Conservation (phyloP, 1,140 invertebrate genomes). For the Drosophila kurseongensis region DNA sequence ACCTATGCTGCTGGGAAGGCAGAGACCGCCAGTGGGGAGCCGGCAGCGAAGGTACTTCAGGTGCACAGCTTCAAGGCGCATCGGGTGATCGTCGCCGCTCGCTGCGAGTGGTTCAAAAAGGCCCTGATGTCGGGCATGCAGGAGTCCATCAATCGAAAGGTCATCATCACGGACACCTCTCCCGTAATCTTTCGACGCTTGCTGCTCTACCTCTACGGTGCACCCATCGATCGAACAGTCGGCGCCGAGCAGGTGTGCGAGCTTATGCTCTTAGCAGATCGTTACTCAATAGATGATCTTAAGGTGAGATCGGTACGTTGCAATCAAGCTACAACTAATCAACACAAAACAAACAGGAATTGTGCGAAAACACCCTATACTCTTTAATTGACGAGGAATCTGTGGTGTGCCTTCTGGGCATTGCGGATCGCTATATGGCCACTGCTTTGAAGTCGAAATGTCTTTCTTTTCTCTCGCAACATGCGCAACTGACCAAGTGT, state of each 20-base stretch:
- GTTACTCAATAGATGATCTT: slow-evolving; percentile 82
- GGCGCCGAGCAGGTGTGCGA: slow-evolving; percentile 88
- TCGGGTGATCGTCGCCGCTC: slow-evolving; percentile 88
- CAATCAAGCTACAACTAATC: neutral
- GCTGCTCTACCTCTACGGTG: slow-evolving; percentile 88
- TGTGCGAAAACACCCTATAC: slow-evolving; percentile 87
- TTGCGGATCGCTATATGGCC: slow-evolving; percentile 89
- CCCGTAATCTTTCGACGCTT: slow-evolving; percentile 88
- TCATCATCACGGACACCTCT: slow-evolving; percentile 88
- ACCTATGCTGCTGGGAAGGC: slow-evolving; percentile 37
- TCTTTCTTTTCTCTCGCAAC: slow-evolving; percentile 86
- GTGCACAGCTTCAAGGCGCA: slow-evolving; percentile 86
- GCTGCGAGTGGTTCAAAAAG: slow-evolving; percentile 89
- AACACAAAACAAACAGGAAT: slow-evolving; percentile 71
- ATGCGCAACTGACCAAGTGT: slow-evolving; percentile 87
- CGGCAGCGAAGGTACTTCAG: slow-evolving; percentile 28
- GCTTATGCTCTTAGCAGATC: slow-evolving; percentile 87
- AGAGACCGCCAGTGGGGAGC: neutral
- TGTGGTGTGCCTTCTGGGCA: slow-evolving; percentile 88
- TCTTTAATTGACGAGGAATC: slow-evolving; percentile 88
- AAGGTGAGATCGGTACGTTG: slow-evolving; percentile 48
- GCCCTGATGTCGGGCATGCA: slow-evolving; percentile 90
- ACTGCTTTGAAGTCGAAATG: slow-evolving; percentile 86
- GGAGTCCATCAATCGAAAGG: slow-evolving; percentile 90
- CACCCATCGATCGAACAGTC: slow-evolving; percentile 85